Base-by-base conservation (phyloP, 1,140 invertebrate species). In the Trinorchestia longiramus region DNA sequence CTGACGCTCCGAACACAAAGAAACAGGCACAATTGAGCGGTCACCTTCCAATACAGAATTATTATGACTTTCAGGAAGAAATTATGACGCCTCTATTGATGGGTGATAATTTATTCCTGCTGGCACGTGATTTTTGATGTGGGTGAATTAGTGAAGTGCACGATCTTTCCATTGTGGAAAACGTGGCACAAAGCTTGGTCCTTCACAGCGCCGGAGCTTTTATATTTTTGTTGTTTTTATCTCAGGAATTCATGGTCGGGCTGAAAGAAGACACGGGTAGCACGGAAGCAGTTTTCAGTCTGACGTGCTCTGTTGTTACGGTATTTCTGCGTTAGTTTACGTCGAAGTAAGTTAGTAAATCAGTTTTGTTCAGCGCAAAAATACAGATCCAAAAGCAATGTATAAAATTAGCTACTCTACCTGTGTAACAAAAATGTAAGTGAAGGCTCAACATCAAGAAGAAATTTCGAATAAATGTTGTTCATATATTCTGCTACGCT, bases 11-110 rank as follows among this genome's bases (percentile, higher is more conserved):
- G 28, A 41, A 36, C 88, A 90, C 88, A 90, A 90, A 90, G 88
- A 43, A 41, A 42, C 41, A n/a, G 88, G 88, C 43, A 90, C n/a
- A 90, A 90, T 90, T 90, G 88, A 90, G 88, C 88, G 88, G 43
- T 90, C 88, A 77, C 62, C 62, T 77, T 77, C 62, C 36, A 77
- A 77, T 77, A 36, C 28, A 90, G 88, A 90, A 90, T 90, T 90
- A 90, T 90, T 90, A 90, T 41, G 43, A 41, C 88, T 41, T 43
- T 90, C n/a, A 90, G 43, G n/a, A 43, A 90, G 43, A 41, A 43
- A 90, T 90, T 90, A 90, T 90, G 88, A 90, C 88, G n/a, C 41
- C 15, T 90, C 88, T 28, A 42, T 90, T 90, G 88, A 90, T 42
- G 88, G 88, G 23, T 42, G 88, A 90, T 90, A 90, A 42, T 90